phyloP scores from a whole-genome alignment of 1,140 invertebrate genomes.

The Aphelenchoides besseyi region DNA sequence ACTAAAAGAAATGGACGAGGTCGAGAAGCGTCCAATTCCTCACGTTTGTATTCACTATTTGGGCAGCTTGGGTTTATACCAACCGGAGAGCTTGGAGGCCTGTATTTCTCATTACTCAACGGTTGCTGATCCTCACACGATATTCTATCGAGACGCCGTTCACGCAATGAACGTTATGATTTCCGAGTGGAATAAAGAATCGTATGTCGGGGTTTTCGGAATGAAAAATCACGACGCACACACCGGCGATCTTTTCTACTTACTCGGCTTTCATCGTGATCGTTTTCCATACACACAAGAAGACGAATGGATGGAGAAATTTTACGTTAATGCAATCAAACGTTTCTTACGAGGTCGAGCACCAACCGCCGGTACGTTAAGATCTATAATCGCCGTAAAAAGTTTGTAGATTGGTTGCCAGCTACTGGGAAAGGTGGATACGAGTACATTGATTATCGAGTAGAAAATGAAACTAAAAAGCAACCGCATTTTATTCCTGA shows the following conservation, averaged over 20 bases:
- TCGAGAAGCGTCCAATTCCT: neutral
- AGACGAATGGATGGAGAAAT: neutral
- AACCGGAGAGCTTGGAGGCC: neutral
- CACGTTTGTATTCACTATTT: conserved; percentile 9
- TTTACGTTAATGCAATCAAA: neutral
- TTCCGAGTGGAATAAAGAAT: neutral
- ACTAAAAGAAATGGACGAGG: neutral
- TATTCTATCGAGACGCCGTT: neutral
- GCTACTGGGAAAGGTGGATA: neutral
- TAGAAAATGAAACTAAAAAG: conserved; percentile 1
- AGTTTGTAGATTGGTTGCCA: neutral
- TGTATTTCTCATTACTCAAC: neutral
- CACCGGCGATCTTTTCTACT: conserved; percentile 3
- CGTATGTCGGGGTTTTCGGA: neutral
- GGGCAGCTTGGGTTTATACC: neutral
- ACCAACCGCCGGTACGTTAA: neutral
- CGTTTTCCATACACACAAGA: neutral
- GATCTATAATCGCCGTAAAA: neutral
- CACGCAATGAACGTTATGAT: neutral
- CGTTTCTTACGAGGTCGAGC: neutral
- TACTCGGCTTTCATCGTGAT: conserved; percentile 1
- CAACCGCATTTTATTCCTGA: neutral
- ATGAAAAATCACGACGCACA: neutral
- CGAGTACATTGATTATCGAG: neutral
- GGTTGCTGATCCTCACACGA: neutral